A percentile compares a stretch with the other conserved stretches of the same genome.
These are phyloP conservation scores for Cydia splendana DNA, from an alignment of 1,140 invertebrate species.

Conservation along the genomic window DNA sequence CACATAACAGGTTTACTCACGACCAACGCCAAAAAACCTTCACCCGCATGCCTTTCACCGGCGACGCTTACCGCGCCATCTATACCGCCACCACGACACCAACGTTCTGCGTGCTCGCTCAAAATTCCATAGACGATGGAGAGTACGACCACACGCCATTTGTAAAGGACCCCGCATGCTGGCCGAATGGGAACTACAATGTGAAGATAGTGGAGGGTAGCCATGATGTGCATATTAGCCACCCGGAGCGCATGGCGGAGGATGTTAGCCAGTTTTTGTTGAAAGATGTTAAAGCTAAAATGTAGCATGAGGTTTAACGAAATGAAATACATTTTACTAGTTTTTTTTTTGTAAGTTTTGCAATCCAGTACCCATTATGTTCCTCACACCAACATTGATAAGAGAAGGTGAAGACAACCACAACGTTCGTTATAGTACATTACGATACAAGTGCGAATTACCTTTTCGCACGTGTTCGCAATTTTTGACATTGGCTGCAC, in stretches of 20 bases:
- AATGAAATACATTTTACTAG: not conserved
- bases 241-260: constrained; percentile 43
- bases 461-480: too few relatives aligned
- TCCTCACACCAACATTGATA: too few relatives aligned
- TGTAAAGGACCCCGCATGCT: constrained; percentile 45
- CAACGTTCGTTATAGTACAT: too few relatives aligned
- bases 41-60: constrained; percentile 46
- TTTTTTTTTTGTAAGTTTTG: too few relatives aligned
- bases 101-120: constrained; percentile 50
- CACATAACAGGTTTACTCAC: constrained; percentile 53
- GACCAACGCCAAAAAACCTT: constrained; percentile 61
- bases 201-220: constrained; percentile 45
- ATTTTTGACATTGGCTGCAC: too few relatives aligned
- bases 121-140: constrained; percentile 39
- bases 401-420: too few relatives aligned
- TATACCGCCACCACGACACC: constrained; percentile 47
- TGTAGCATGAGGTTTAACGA: not conserved
- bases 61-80: constrained; percentile 41
- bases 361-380: too few relatives aligned
- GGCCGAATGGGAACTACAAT: constrained; percentile 53
- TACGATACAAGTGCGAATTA: too few relatives aligned
- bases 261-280: constrained; percentile 46
- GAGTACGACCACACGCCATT: constrained; percentile 45
- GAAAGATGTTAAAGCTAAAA: not conserved
- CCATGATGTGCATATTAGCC: constrained; percentile 47